These are phyloP conservation scores for Drosophila bipectinata DNA, from an alignment of 1,140 invertebrate species.

Conservation along the genomic window DNA sequence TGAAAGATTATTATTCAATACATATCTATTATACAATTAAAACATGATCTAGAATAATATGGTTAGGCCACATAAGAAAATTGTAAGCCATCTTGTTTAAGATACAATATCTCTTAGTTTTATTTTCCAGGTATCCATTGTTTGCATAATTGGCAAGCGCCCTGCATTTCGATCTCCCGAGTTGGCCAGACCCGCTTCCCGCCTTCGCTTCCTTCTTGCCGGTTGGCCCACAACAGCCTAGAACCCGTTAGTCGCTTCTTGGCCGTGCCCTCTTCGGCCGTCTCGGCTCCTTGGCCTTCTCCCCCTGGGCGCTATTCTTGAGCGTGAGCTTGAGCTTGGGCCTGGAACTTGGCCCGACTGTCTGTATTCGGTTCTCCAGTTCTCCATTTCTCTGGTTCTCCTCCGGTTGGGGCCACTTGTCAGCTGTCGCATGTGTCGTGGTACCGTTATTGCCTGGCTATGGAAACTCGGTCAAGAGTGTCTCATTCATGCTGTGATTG, in stretches of 20 bases:
- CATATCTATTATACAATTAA: no score
- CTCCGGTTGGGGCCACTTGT: conserved; percentile 52
- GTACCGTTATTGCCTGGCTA: conserved; percentile 79
- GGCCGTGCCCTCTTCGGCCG: conserved; percentile 19
- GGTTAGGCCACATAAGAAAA: not conserved
- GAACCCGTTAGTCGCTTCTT: conserved; percentile 72
- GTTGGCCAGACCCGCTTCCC: conserved; percentile 14
- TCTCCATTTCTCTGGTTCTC: conserved; percentile 13
- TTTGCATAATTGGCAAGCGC: conserved; percentile 48
- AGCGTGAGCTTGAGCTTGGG: conserved; percentile 22
- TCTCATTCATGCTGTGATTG: conserved; percentile 83
- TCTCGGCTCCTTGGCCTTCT: not conserved
- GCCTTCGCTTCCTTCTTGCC: conserved; percentile 5
- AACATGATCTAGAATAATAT: no score
- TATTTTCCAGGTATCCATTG: conserved; percentile 2
- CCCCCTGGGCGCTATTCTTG: conserved; percentile 17
- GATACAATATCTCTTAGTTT: not conserved
- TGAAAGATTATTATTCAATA: not conserved
- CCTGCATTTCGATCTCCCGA: conserved; percentile 32
- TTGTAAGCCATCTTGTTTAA: not conserved
- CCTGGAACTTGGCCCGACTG: conserved; percentile 25
- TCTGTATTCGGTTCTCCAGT: conserved; percentile 1
- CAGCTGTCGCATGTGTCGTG: conserved; percentile 76
- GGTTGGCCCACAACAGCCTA: conserved; percentile 50
- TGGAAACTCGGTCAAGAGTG: conserved; percentile 83